Evolutionary conservation across 2,113 vertebrate species (phyloP).

Genomic region (mouse (Mus musculus)): DNA sequence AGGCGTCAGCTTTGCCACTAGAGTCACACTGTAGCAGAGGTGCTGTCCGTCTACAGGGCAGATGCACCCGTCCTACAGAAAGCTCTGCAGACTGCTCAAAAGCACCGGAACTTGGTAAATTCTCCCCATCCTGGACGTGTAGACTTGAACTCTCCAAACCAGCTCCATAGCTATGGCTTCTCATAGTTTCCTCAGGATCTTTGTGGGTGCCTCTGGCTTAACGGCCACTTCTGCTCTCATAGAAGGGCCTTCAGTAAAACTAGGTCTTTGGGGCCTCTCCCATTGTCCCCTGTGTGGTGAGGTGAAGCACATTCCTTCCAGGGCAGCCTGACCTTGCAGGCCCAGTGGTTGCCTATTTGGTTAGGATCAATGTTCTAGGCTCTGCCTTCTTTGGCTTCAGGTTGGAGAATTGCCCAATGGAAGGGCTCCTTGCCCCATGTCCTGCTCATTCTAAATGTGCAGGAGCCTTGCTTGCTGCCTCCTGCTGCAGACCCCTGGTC

Average conservation of each 20-base stretch:
- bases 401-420: neutral
- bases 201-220: neutral
- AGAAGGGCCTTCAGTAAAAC: neutral
- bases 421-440: neutral
- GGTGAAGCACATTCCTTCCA: neutral
- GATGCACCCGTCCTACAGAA: neutral
- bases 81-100: neutral
- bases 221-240: neutral
- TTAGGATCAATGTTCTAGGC: neutral
- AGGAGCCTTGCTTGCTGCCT: neutral
- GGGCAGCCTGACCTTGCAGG: neutral
- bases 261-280: fast-evolving
- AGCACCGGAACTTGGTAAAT: neutral
- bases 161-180: neutral
- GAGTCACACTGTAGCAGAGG: neutral
- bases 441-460: neutral
- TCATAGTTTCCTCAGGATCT: neutral
- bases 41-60: neutral
- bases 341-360: neutral
- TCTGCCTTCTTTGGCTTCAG: neutral
- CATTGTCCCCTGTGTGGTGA: neutral
- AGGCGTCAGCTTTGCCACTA: neutral
- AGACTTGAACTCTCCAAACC: fast-evolving
- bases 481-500: neutral
- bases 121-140: neutral